Evolutionary conservation across 2,888 invertebrate species (phyloP), one percentile per base, ranked within the genome.

Genomic region (Micoletzkya japonica): DNA sequence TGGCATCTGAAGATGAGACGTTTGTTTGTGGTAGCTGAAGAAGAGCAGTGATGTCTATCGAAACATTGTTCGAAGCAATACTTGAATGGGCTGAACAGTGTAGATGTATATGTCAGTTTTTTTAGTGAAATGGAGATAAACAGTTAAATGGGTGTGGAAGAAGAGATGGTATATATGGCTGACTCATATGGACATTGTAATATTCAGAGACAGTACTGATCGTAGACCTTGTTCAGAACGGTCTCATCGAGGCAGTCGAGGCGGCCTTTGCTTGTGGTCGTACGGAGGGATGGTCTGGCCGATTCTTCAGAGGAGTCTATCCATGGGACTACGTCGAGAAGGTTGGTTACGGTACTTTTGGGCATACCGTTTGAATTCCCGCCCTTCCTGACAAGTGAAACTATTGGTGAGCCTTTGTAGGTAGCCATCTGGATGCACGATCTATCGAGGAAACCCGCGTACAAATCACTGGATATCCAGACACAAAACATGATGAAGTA

Each of bases 291-390:
- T 93, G 93, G 82, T 95, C 95, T 6, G 91, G 93, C 2, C 89
- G 95, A 72, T 90, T 96, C 80, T 96, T 97, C 87, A 92, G 94
- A 34, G 95, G 95, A 88, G 91, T 95, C 77, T 97, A 94, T 86
- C 91, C 97, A 76, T 98, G 98, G 98, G 97, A 98, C 87, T 98
- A 93, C 88, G 91, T 97, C 85, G 92, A 95, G 95, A 87, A 89
- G 89, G 60, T 30, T 7, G 17, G 6, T n/a, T 10, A 39, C 17
- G 17, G 4, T 20, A 30, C 37, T 59, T 26, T 20, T 4, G n/a
- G n/a, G n/a, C n/a, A n/a, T n/a, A n/a, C n/a, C n/a, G n/a, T n/a
- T n/a, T n/a, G n/a, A 20, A 4, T 59, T 10, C 39, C 20, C 10
- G 32, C 10, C 32, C 7, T 30, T 36, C 10, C 17, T 44, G 17